Percentiles rank a stretch among this genome's conserved stretches.
These are phyloP conservation scores for Calameuta pallipes DNA, from an alignment of 2,888 invertebrate species.

Conservation along the genomic window DNA sequence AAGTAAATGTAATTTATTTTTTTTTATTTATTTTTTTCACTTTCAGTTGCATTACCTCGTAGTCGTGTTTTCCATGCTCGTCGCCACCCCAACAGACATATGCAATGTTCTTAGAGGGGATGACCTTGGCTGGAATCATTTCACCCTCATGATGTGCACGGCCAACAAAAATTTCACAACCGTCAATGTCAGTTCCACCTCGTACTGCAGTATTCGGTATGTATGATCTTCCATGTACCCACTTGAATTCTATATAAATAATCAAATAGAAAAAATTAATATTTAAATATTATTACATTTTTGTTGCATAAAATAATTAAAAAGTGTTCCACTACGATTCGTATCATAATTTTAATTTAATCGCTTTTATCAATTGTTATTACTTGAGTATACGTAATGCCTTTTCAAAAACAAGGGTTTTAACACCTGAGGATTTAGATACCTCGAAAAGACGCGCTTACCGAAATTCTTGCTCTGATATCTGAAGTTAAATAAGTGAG, in stretches of 20 bases:
- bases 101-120: slow-evolving; percentile 75
- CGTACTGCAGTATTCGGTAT: slow-evolving; percentile 69
- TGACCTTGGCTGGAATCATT: slow-evolving; percentile 76
- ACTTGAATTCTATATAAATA: slow-evolving; percentile 52
- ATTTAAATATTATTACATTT: not conserved
- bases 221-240: slow-evolving; percentile 66
- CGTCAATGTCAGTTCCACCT: slow-evolving; percentile 79
- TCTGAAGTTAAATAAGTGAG: too few relatives aligned
- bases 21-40: not conserved
- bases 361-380: not conserved
- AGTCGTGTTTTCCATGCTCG: slow-evolving; percentile 74
- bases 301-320: too few relatives aligned
- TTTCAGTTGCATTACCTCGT: slow-evolving; percentile 67
- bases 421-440: not conserved
- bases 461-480: too few relatives aligned
- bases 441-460: too few relatives aligned
- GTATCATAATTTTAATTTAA: too few relatives aligned
- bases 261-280: not conserved
- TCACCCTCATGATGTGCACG: slow-evolving; percentile 74
- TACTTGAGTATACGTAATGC: not conserved
- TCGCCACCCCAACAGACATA: slow-evolving; percentile 74
- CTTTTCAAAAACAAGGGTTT: not conserved
- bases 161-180: slow-evolving; percentile 79
- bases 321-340: too few relatives aligned
- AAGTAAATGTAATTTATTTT: not conserved